Conservation (phyloP, 2,888 invertebrate genomes). For the Patella depressa region DNA sequence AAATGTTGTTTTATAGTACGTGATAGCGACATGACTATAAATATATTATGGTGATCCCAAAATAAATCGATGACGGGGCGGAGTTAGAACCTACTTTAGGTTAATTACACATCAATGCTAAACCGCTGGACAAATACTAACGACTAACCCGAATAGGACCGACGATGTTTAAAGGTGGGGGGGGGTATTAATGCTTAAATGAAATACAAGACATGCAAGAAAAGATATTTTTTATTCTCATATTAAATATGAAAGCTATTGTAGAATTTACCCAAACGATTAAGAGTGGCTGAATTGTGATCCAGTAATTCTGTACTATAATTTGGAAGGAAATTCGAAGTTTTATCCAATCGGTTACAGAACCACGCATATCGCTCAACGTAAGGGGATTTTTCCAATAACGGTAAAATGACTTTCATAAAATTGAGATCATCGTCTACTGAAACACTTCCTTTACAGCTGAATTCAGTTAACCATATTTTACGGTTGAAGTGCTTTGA, state of each 20-base stretch:
- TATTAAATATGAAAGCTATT: constrained; percentile 16
- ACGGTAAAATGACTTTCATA: constrained; percentile 40
- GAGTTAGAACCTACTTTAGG: no score
- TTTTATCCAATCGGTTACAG: constrained; percentile 27
- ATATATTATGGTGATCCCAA: no score
- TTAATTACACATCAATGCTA: no score
- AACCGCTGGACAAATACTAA: no score
- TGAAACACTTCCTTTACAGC: constrained; percentile 36
- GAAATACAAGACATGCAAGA: no score
- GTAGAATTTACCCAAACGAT: constrained; percentile 36
- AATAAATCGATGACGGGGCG: no score
- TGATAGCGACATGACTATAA: no score
- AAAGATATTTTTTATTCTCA: no score
- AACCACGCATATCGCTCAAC: constrained; percentile 43
- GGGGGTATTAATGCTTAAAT: no score
- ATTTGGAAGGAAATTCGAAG: constrained; percentile 14
- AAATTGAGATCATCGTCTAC: constrained; percentile 33
- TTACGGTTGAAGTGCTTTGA: constrained; percentile 38
- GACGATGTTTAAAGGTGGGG: no score
- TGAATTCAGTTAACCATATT: constrained; percentile 47
- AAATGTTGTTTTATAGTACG: no score
- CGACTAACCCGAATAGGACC: no score
- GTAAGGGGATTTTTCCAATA: constrained; percentile 37
- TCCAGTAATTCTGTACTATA: constrained; percentile 35
- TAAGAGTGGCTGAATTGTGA: constrained; percentile 25